Evolutionary conservation across 2,888 invertebrate genomes (phyloP).

Genomic region (Adineta ricciae): DNA sequence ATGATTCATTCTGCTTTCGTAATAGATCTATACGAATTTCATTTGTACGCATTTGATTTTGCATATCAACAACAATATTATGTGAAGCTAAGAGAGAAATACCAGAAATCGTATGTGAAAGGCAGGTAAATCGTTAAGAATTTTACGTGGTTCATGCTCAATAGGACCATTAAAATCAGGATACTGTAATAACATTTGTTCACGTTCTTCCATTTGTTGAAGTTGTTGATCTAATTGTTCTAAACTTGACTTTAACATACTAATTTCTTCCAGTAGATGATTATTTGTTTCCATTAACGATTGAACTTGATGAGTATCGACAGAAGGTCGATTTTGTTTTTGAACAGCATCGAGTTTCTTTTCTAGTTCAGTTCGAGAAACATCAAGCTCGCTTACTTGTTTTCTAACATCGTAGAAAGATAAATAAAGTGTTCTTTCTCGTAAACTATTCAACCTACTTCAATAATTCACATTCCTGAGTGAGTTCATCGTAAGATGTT

Average conservation of each 20-base stretch:
- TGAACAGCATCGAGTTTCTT: slow-evolving; percentile 38
- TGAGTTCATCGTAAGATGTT: slow-evolving; percentile 24
- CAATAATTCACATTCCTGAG: slow-evolving; percentile 26
- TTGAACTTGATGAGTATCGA: background rate
- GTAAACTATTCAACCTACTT: background rate
- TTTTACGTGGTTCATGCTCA: slow-evolving; percentile 12
- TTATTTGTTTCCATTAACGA: background rate
- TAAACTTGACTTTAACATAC: slow-evolving; percentile 37
- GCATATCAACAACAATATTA: slow-evolving; percentile 46
- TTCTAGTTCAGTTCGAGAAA: slow-evolving; percentile 36
- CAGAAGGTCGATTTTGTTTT: slow-evolving; percentile 37
- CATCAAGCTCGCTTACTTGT: slow-evolving; percentile 24
- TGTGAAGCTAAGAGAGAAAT: slow-evolving; percentile 37
- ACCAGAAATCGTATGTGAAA: background rate
- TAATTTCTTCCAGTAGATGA: slow-evolving; percentile 4
- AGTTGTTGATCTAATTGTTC: slow-evolving; percentile 37
- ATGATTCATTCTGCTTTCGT: slow-evolving; percentile 43
- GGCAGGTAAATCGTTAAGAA: background rate
- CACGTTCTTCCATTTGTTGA: slow-evolving; percentile 40
- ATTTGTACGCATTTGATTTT: slow-evolving; percentile 48
- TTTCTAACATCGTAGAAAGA: background rate
- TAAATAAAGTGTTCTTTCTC: no score
- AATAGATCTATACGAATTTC: slow-evolving; percentile 42
- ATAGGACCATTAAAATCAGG: slow-evolving; percentile 49
- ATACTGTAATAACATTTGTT: slow-evolving; percentile 45